These are phyloP conservation scores for Phoenicopterus ruber DNA, from an alignment of 2,113 vertebrate species.

Conservation along the genomic window DNA sequence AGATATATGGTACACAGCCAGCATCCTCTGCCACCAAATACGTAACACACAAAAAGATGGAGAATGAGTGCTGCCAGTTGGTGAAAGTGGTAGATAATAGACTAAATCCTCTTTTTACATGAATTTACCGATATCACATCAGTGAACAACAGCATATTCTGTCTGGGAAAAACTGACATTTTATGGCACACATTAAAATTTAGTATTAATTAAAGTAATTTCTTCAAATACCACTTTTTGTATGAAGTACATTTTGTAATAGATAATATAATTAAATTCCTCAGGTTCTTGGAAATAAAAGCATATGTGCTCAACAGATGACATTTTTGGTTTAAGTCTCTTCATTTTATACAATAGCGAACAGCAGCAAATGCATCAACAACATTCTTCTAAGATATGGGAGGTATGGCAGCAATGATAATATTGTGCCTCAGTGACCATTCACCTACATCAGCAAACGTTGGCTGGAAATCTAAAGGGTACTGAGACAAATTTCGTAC, in stretches of 20 bases:
- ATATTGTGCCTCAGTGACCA: background rate
- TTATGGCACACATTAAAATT: background rate
- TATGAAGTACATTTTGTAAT: background rate
- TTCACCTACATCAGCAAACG: background rate
- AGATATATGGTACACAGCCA: background rate
- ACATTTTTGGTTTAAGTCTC: background rate
- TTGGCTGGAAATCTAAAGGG: background rate
- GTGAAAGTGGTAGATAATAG: background rate
- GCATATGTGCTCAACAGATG: conserved; percentile 23
- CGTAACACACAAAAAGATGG: background rate
- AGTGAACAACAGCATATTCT: background rate
- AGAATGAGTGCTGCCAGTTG: background rate
- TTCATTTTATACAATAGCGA: background rate
- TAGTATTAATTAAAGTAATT: conserved; percentile 5
- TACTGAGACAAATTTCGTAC: background rate
- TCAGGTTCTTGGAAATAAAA: background rate
- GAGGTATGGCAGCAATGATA: background rate
- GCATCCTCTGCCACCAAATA: background rate
- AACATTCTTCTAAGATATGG: background rate
- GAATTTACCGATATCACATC: background rate
- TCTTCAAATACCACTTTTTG: background rate
- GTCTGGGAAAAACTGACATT: background rate
- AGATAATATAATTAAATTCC: background rate
- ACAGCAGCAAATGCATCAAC: background rate
- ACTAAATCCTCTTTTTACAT: background rate